Conservation (phyloP, 2,888 invertebrate species). For the Meandrusa payeni region DNA sequence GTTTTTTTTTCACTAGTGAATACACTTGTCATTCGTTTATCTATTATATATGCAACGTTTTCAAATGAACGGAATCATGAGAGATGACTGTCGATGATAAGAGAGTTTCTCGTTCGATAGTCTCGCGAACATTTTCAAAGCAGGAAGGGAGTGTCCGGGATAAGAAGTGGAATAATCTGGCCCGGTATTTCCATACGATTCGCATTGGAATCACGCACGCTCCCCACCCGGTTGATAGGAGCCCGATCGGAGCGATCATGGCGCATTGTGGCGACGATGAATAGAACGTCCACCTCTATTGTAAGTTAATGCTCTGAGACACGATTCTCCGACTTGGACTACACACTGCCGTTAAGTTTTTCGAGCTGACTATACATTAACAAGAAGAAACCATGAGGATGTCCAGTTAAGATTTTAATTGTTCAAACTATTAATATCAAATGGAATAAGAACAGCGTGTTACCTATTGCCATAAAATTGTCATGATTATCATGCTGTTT, state of each 20-base stretch:
- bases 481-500: no score
- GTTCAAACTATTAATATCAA: no score
- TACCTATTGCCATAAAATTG: no score
- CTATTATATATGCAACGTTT: not conserved
- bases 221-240: slow-evolving; percentile 41
- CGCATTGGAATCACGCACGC: slow-evolving; percentile 67
- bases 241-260: slow-evolving; percentile 44
- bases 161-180: slow-evolving; percentile 35
- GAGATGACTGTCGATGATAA: not conserved
- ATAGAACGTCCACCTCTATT: slow-evolving; percentile 80
- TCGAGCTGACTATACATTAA: no score
- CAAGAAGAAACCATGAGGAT: no score
- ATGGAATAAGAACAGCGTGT: no score
- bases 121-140: slow-evolving; percentile 3
- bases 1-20: no score
- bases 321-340: slow-evolving; percentile 36
- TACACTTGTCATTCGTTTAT: no score
- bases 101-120: not conserved
- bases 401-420: no score
- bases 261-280: slow-evolving; percentile 71
- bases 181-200: slow-evolving; percentile 53
- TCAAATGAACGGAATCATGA: not conserved
- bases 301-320: slow-evolving; percentile 75
- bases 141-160: slow-evolving; percentile 31
- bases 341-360: slow-evolving; percentile 33